phyloP scores from a whole-genome alignment of 2,113 vertebrate species.

The Plestiodon gilberti region DNA sequence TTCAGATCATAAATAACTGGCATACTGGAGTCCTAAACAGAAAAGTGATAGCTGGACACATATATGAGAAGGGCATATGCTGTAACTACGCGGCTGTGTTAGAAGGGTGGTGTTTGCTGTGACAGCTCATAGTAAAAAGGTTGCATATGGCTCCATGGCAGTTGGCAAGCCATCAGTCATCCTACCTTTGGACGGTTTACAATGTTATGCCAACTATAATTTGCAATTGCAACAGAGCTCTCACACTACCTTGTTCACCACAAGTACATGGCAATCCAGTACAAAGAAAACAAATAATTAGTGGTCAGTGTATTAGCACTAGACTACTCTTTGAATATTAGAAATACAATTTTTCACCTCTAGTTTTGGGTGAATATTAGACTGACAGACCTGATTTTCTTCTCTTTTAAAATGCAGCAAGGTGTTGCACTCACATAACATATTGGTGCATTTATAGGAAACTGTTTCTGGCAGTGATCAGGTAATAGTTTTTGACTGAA shows the following conservation, averaged over 20 bases:
- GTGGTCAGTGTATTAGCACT: not conserved
- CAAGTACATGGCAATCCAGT: not conserved
- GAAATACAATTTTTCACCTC: not conserved
- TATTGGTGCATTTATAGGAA: conserved; percentile 66
- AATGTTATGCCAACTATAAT: not conserved
- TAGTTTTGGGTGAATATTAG: not conserved
- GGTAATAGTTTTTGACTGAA: conserved; percentile 88
- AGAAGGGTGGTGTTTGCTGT: not conserved
- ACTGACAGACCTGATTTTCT: conserved; percentile 8
- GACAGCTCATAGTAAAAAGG: not conserved
- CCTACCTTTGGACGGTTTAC: not conserved
- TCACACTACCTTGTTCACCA: not conserved
- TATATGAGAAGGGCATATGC: not conserved
- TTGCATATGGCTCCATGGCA: not conserved
- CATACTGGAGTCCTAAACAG: not conserved
- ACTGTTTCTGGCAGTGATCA: conserved; percentile 70
- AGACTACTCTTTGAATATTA: not conserved
- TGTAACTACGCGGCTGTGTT: no score
- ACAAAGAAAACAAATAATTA: not conserved
- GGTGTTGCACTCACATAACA: conserved; percentile 55
- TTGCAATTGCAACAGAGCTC: not conserved
- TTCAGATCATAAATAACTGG: not conserved
- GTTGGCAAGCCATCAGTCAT: not conserved
- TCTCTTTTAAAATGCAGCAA: conserved; percentile 22
- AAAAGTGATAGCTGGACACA: not conserved